phyloP scores from a whole-genome alignment of 2,797 vertebrate genomes.

The Gambusia yucatana region DNA sequence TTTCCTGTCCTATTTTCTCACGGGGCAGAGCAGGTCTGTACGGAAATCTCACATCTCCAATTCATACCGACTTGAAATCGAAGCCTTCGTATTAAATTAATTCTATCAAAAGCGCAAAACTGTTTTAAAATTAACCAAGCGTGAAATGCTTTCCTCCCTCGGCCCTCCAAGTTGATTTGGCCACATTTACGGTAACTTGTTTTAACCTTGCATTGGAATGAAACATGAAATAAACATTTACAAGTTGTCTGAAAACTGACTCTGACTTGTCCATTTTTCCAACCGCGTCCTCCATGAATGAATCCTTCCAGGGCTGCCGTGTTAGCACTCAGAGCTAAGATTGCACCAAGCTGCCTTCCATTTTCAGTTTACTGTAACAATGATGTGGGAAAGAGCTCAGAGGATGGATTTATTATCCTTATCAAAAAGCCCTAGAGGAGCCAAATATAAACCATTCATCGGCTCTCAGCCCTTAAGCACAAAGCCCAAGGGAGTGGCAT shows the following conservation, averaged over 20 bases:
- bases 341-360: slow-evolving; percentile 36
- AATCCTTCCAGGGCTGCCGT: slow-evolving; percentile 18
- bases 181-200: slow-evolving; percentile 11
- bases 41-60: slow-evolving; percentile 34
- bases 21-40: slow-evolving; percentile 48
- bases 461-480: slow-evolving; percentile 37
- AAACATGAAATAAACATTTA: slow-evolving; percentile 34
- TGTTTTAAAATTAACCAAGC: slow-evolving; percentile 37
- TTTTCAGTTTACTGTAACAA: slow-evolving; percentile 39
- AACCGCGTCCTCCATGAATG: slow-evolving; percentile 1
- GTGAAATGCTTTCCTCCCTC: slow-evolving; percentile 24
- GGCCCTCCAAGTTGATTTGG: slow-evolving; percentile 3
- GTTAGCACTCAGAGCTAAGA: slow-evolving; percentile 42
- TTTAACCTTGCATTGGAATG: slow-evolving; percentile 26
- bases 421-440: slow-evolving; percentile 63
- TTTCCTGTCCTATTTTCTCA: slow-evolving; percentile 57
- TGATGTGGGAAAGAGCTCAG: slow-evolving; percentile 49
- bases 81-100: slow-evolving; percentile 54
- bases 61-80: slow-evolving; percentile 40
- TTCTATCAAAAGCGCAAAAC: slow-evolving; percentile 31
- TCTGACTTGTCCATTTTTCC: slow-evolving; percentile 16
- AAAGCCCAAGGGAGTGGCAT: slow-evolving; percentile 43
- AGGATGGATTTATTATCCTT: slow-evolving; percentile 67
- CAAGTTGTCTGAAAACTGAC: slow-evolving; percentile 27
- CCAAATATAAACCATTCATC: slow-evolving; percentile 66